phyloP scores from a whole-genome alignment of 2,113 vertebrate genomes.

The Vidua macroura region DNA sequence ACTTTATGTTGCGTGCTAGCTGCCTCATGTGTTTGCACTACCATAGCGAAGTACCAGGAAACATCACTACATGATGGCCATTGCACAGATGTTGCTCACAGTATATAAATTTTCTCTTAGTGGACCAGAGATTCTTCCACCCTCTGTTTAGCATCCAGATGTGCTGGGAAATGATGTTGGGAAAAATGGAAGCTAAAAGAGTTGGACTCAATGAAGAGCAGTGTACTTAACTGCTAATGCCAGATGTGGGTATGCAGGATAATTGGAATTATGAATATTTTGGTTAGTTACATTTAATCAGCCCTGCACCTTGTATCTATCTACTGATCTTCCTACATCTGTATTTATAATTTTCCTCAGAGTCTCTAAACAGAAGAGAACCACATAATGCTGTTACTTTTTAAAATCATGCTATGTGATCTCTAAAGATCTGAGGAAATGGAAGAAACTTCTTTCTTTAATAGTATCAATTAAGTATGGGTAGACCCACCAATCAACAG shows the following conservation, averaged over 20 bases:
- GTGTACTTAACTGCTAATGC: background rate
- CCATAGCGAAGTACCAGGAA: background rate
- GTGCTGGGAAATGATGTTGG: background rate
- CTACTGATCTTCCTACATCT: background rate
- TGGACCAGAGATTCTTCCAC: background rate
- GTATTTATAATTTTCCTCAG: background rate
- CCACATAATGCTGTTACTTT: background rate
- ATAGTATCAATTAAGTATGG: background rate
- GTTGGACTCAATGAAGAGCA: background rate
- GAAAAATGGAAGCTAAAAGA: background rate
- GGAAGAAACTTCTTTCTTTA: background rate
- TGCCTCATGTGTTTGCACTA: background rate
- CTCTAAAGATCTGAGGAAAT: background rate
- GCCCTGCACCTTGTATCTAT: background rate
- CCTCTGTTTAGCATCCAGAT: background rate
- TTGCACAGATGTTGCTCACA: background rate
- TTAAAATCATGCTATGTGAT: background rate
- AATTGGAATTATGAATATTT: background rate
- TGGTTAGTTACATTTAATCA: background rate
- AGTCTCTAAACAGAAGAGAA: background rate
- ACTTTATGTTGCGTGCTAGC: background rate
- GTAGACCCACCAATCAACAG: background rate
- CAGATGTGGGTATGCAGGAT: background rate
- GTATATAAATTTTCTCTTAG: background rate
- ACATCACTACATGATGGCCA: too few species aligned